Conservation (phyloP, 2,797 vertebrate genomes). For the Melanogrammus aeglefinus region DNA sequence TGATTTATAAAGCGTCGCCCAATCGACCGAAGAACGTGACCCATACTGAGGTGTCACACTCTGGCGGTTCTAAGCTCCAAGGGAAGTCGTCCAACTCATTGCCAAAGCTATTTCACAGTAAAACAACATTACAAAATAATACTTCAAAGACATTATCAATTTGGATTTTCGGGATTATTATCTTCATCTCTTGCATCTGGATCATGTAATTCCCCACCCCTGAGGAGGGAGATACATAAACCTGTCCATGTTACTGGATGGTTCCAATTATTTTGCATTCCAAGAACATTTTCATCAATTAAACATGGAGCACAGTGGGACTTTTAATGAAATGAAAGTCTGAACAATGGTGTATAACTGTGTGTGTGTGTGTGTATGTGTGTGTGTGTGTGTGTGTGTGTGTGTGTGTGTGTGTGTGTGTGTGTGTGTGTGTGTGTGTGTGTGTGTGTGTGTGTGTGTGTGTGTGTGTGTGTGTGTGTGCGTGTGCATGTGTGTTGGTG, state of each 20-base stretch:
- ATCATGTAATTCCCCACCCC: background rate
- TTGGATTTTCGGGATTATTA: background rate
- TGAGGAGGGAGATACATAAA: background rate
- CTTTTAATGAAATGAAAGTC: conserved; percentile 39
- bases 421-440: conserved; percentile 1
- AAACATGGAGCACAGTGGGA: conserved; percentile 40
- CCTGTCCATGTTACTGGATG: background rate
- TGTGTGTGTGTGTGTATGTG: background rate
- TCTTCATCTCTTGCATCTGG: background rate
- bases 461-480: conserved; percentile 6
- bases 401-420: background rate
- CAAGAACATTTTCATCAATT: conserved; percentile 32
- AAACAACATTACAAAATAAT: background rate
- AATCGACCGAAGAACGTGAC: background rate
- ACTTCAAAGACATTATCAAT: background rate
- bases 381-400: background rate
- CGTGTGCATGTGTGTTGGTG: conserved; percentile 11
- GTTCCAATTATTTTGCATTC: conserved; percentile 27
- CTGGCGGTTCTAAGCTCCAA: background rate
- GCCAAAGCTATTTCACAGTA: background rate
- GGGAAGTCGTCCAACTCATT: background rate
- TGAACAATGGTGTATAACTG: conserved; percentile 16
- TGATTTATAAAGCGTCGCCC: background rate
- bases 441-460: conserved; percentile 20
- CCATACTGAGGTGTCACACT: background rate